Evolutionary conservation across 2,888 invertebrate genomes (phyloP), one percentile per base, ranked within the genome.

Genomic region (Ichneumoninae sp.): DNA sequence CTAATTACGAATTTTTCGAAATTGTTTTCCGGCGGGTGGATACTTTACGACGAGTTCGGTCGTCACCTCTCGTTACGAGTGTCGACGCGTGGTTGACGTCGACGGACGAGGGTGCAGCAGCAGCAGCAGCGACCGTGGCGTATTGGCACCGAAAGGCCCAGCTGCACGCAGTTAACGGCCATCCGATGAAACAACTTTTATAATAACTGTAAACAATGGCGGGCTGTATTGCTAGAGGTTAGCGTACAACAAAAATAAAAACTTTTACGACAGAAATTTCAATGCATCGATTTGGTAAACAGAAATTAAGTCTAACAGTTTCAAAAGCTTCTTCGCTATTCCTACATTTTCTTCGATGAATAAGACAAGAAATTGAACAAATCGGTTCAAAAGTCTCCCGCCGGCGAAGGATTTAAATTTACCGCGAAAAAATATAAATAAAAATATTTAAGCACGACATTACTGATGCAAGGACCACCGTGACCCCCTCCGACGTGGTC

Each of bases 1-100:
- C 85, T 87, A 87, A 87, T 87, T 84, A 82, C 83, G 30, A 79
- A 63, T 84, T 87, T 85, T 83, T 84, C 84, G 80, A 78, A 16
- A 6, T 63, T 16, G 26, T 33, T 63, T 84, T 75, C 78, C 68
- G 70, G 66, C 70, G 75, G 54, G 47, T 33, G 65, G 65, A 47
- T 47, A 81, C 26, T 84, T 84, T 84, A 81, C 81, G 81, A 84
- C 44, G 78, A 33, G 78, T 81, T 78, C 75, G 68, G 78, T 78
- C 84, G 78, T 78, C 81, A 74, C 57, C 57, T 74, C 81, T 81
- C 75, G 78, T 84, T 81, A 84, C 78, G 73, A 40, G 81, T 78
- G 78, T 81, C 84, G 84, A 78, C 77, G 84, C 81, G 74, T 54
- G 57, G 71, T 57, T 71, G 71, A 71, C 54, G 71, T 40, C 71